Base-by-base conservation (phyloP, 2,797 vertebrate species). In the Toxotes lorentzi region DNA sequence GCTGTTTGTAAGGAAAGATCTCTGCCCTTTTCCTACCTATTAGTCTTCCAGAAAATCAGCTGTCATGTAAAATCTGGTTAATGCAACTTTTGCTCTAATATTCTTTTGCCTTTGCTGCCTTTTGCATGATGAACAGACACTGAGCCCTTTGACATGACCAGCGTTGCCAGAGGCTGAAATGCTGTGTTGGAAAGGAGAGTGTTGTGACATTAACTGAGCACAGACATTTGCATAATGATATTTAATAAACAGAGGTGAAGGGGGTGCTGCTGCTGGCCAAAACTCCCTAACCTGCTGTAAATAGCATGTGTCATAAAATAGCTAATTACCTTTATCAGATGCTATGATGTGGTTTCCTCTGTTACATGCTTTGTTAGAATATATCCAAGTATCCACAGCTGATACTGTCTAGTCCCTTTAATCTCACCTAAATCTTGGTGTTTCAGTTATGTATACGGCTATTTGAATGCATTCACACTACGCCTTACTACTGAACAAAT, bases 171-270 rank as follows among this genome's bases (percentile, higher is more conserved):
- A 30, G 0, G 34, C 5, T 63, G n/a, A 74, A 58, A 30, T n/a
- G 19, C 45, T 35, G 12, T 12, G 23, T 24, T 67, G 30, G 11
- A 43, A 58, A 51, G 13, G 16, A 32, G 19, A 69, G 24, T 58
- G 34, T n/a, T 54, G 30, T 76, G 78, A 67, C 65, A 59, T 41
- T 57, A 56, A 17, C 66, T 53, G 61, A 30, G 51, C 75, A 51
- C 54, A 72, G 0, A 19, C 38, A 79, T 86, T 81, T 69, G 17
- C 38, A 72, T 84, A 35, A 73, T 66, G 19, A 66, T 74, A 54
- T 57, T 71, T 67, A 78, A 79, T 65, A 51, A 69, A 50, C 73
- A 16, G 5, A 43, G 23, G 32, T 73, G 48, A 76, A 71, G 32
- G 43, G 41, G 19, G 0, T 10, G 13, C 38, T 45, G 32, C 63